A percentile compares a stretch with the other conserved stretches of the same genome.
These are phyloP conservation scores for Eumacrocentrus americanus DNA, from an alignment of 2,888 invertebrate species.

Conservation along the genomic window DNA sequence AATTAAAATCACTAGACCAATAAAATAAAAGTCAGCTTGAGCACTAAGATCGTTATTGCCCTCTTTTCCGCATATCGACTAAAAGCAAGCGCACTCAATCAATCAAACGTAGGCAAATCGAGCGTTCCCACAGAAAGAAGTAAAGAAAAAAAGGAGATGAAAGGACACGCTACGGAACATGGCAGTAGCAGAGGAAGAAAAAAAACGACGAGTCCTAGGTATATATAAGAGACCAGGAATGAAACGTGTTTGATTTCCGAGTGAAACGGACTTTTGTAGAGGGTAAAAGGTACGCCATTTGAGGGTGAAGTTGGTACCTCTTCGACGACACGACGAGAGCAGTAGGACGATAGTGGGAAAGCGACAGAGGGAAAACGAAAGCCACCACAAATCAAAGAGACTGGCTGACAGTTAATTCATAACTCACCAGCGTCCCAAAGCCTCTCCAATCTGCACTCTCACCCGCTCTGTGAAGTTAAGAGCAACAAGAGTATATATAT, in stretches of 20 bases:
- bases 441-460: slow-evolving; percentile 22
- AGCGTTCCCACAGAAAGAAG: too few species aligned
- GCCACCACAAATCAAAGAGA: slow-evolving; percentile 50
- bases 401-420: slow-evolving; percentile 52
- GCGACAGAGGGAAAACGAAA: slow-evolving; percentile 26
- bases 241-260: slow-evolving; percentile 7
- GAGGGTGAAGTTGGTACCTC: too few species aligned
- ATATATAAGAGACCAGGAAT: neutral
- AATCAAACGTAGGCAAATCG: too few species aligned
- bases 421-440: slow-evolving; percentile 43
- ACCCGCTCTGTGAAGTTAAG: neutral
- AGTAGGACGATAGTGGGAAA: neutral
- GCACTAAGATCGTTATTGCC: too few species aligned
- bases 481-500: neutral
- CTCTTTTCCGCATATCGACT: too few species aligned
- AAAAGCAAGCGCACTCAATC: too few species aligned
- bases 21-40: too few species aligned
- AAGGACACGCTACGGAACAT: neutral
- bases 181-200: neutral
- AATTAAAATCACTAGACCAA: too few species aligned
- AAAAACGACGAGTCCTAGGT: neutral
- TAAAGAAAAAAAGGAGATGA: too few species aligned
- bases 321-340: neutral
- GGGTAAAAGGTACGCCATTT: too few species aligned
- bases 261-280: neutral